Evolutionary conservation across 2,113 vertebrate genomes (phyloP), one percentile per base, ranked within the genome.

Genomic region (Thalassoma bifasciatum): DNA sequence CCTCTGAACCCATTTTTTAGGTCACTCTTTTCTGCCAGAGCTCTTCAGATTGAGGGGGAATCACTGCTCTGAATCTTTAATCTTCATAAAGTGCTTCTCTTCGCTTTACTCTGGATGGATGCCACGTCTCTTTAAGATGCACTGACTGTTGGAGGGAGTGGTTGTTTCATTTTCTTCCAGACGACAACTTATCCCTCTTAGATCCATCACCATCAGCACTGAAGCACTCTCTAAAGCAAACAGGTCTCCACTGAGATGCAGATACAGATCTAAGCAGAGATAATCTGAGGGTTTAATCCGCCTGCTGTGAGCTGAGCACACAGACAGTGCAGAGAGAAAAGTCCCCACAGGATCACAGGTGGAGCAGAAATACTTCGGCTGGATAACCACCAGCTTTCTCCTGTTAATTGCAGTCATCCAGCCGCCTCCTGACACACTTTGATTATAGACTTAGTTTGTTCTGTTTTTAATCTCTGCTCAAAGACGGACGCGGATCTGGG

Each of bases 361-460:
- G 50, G 30, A 60, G 66, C 46, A 72, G 79, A 82, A 83, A 78
- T 34, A 69, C 64, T 88, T 91, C 66, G 78, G 68, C 52, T 40
- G 60, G 38, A 74, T 78, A 89, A 92, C 77, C 23, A 83, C 46
- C 59, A 56, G 69, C 77, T 91, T 86, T 89, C 72, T 83, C 59
- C 77, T 52, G 56, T 79, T 87, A 72, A 89, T 84, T 74, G 71
- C 68, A 85, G 79, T 82, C 58, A 91, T 89, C 83, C 82, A 65
- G 73, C 36, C 69, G 50, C 57, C 69, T 80, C 72, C 71, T 69
- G 73, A 85, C 72, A 75, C 26, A 51, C 22, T 51, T 66, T 82
- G 84, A 87, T 91, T 87, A 83, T 6, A 82, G 68, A 79, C 49
- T n/a, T n/a, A n/a, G n/a, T 60, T 72, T 44, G 21, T 64, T 86